These are phyloP conservation scores for Percopsis omiscomaycus DNA, from an alignment of 2,797 vertebrate genomes.

Conservation along the genomic window DNA sequence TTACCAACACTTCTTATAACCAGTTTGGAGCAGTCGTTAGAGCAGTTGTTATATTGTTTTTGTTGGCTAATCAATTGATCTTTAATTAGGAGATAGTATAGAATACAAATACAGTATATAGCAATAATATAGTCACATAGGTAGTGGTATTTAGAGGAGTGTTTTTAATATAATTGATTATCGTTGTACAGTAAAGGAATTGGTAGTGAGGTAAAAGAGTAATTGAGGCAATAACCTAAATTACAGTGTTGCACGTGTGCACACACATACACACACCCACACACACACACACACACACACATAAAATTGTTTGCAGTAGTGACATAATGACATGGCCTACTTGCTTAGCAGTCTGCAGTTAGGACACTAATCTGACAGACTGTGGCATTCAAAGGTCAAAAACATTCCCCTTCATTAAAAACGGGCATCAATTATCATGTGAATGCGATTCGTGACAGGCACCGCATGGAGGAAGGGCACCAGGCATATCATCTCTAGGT, in stretches of 20 bases:
- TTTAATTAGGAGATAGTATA: too few species aligned
- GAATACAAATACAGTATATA: too few species aligned
- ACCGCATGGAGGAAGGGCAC: slow-evolving; percentile 34
- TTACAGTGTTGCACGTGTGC: not conserved
- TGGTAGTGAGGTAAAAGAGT: too few species aligned
- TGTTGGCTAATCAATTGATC: too few species aligned
- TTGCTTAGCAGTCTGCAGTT: slow-evolving; percentile 28
- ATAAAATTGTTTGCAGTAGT: slow-evolving; percentile 7
- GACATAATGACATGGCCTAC: slow-evolving; percentile 21
- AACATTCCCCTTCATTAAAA: slow-evolving; percentile 63
- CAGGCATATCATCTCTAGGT: slow-evolving; percentile 34
- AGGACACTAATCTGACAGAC: slow-evolving; percentile 45
- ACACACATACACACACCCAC: slow-evolving; percentile 1
- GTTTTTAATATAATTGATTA: too few species aligned
- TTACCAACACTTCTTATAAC: too few species aligned
- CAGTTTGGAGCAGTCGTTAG: too few species aligned
- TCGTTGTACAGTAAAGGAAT: too few species aligned
- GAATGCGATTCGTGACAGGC: slow-evolving; percentile 53
- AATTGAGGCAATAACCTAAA: too few species aligned
- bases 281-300: not conserved
- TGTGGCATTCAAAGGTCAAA: slow-evolving; percentile 72
- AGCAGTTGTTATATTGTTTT: too few species aligned
- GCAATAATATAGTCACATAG: too few species aligned
- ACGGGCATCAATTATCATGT: slow-evolving; percentile 54
- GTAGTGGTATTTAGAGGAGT: too few species aligned